A percentile compares a stretch with the other conserved stretches of the same genome.
Evolutionary conservation across 2,797 vertebrate species (phyloP).

Genomic region (Tenualosa thibaudeaui): DNA sequence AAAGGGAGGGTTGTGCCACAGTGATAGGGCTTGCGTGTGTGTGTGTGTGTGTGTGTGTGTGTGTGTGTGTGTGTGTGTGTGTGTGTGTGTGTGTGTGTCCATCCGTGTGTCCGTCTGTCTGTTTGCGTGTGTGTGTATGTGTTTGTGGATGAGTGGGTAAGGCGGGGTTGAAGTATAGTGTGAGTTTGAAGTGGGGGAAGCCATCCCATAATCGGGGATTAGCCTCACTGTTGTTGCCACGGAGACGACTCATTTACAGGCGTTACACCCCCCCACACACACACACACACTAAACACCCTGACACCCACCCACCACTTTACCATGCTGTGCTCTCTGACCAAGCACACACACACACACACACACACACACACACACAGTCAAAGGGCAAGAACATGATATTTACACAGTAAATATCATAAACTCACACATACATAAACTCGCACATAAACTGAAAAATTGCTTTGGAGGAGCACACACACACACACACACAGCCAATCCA

Average conservation of each 20-base stretch:
- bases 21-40: neutral
- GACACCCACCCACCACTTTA: neutral
- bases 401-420: too few species aligned
- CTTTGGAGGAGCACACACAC: too few species aligned
- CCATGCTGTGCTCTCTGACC: too few species aligned
- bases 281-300: neutral
- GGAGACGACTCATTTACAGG: constrained; percentile 61
- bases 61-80: neutral
- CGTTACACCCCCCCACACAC: neutral
- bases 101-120: too few species aligned
- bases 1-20: constrained; percentile 39
- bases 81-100: neutral
- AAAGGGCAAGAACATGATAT: too few species aligned
- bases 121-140: neutral
- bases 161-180: neutral
- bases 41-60: neutral
- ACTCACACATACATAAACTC: too few species aligned
- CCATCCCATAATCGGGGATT: constrained; percentile 72
- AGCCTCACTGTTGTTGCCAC: constrained; percentile 68
- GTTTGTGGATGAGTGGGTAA: neutral
- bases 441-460: too few species aligned
- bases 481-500: too few species aligned
- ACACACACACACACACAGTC: too few species aligned
- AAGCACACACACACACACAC: too few species aligned
- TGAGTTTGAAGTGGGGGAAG: constrained; percentile 1